A percentile compares a stretch with the other conserved stretches of the same genome.
Conservation (phyloP, 2,797 vertebrate genomes). For the Alauda arvensis region DNA sequence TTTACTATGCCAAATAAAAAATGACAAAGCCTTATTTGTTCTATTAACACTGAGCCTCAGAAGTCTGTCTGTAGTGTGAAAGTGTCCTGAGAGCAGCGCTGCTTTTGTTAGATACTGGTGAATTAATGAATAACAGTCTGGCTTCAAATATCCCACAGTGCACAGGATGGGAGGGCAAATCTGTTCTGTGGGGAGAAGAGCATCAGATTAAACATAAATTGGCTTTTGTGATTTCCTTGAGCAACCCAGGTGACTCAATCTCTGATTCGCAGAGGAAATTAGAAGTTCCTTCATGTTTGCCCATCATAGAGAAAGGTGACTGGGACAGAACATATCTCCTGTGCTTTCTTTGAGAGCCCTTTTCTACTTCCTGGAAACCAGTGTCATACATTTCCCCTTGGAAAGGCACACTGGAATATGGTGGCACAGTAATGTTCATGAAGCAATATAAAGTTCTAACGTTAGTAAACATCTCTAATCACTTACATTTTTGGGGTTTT, state of each 20-base stretch:
- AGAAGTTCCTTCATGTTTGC: background rate
- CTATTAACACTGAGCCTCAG: background rate
- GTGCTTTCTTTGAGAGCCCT: background rate
- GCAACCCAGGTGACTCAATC: background rate
- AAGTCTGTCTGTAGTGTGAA: background rate
- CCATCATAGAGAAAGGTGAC: background rate
- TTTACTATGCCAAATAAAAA: background rate
- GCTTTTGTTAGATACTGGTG: background rate
- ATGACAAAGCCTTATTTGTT: background rate
- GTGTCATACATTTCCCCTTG: background rate
- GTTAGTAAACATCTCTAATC: background rate
- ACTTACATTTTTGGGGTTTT: rapidly evolving
- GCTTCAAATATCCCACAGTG: background rate
- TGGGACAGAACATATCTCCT: background rate
- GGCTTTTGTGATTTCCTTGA: background rate
- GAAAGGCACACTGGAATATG: background rate
- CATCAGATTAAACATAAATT: background rate
- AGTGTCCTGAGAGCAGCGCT: background rate
- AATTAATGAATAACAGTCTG: background rate
- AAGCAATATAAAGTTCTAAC: background rate
- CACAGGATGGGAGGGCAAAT: background rate
- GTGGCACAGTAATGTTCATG: background rate
- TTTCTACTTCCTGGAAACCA: background rate
- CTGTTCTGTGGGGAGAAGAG: background rate
- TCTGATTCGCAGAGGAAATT: background rate